A percentile compares a stretch with the other conserved stretches of the same genome.
phyloP scores from a whole-genome alignment of 2,113 vertebrate species.

The Seriola dumerili region DNA sequence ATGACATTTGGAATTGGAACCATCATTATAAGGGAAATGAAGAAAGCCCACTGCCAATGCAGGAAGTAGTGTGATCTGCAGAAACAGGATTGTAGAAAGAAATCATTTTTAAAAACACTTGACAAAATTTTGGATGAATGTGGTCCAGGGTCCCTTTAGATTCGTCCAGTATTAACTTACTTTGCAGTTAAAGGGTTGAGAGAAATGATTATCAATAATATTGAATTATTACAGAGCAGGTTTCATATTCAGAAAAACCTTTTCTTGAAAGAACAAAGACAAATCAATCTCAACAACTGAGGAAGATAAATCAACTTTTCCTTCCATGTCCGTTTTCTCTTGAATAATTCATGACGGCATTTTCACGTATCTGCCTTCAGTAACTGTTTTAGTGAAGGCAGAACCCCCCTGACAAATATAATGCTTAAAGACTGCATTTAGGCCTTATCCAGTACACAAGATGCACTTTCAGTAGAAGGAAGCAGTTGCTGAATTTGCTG shows the following conservation, averaged over 20 bases:
- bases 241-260: slow-evolving; percentile 7
- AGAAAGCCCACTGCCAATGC: not conserved
- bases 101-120: not conserved
- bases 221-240: not conserved
- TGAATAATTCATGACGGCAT: not conserved
- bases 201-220: not conserved
- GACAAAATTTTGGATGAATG: not conserved
- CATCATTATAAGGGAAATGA: not conserved
- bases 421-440: not conserved
- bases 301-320: not conserved
- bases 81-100: no score
- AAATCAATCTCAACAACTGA: not conserved
- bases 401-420: not conserved
- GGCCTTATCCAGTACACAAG: not conserved
- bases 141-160: not conserved
- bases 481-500: no score
- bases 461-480: not conserved
- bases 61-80: no score
- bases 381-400: not conserved
- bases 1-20: not conserved
- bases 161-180: not conserved
- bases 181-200: not conserved
- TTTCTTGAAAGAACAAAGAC: not conserved
- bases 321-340: not conserved
- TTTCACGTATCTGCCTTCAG: not conserved